Percentiles rank a stretch among this genome's conserved stretches.
Conservation (phyloP, 1,140 invertebrate species). For the Elysia chlorotica region DNA sequence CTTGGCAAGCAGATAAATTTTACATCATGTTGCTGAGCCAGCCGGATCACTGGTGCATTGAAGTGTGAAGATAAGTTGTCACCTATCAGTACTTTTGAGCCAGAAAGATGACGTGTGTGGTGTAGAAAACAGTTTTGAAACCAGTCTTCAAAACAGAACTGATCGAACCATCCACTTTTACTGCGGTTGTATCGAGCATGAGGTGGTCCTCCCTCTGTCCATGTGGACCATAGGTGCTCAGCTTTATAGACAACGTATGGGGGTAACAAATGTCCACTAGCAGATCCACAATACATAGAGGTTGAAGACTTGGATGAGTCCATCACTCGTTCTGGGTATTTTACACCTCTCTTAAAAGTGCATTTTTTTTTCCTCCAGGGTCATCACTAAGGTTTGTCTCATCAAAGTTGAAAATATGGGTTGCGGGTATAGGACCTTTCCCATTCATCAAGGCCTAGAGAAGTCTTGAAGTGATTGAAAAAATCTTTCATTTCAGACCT, state of each 20-base stretch:
- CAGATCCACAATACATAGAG: constrained; percentile 16
- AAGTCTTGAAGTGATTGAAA: constrained; percentile 41
- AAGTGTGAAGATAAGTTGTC: constrained; percentile 61
- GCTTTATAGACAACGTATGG: constrained; percentile 58
- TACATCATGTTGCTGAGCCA: background rate
- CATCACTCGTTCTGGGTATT: constrained; percentile 43
- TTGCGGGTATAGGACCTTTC: background rate
- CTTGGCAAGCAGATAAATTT: background rate
- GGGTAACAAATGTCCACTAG: constrained; percentile 46
- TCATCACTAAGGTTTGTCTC: constrained; percentile 62
- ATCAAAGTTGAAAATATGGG: constrained; percentile 44
- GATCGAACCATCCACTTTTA: constrained; percentile 57
- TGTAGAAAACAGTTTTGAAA: constrained; percentile 31
- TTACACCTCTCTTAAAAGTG: constrained; percentile 44
- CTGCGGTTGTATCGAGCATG: constrained; percentile 43
- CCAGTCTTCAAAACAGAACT: constrained; percentile 49
- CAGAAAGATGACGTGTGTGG: constrained; percentile 30
- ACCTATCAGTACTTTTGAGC: constrained; percentile 55
- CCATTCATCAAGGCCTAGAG: constrained; percentile 41
- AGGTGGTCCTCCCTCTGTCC: constrained; percentile 47
- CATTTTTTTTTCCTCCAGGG: constrained; percentile 52
- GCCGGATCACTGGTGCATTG: constrained; percentile 22
- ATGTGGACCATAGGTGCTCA: constrained; percentile 43
- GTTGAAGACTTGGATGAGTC: constrained; percentile 46
- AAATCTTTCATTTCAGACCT: constrained; percentile 16